phyloP scores from a whole-genome alignment of 2,888 invertebrate genomes.

The Phyllotreta cruciferae region DNA sequence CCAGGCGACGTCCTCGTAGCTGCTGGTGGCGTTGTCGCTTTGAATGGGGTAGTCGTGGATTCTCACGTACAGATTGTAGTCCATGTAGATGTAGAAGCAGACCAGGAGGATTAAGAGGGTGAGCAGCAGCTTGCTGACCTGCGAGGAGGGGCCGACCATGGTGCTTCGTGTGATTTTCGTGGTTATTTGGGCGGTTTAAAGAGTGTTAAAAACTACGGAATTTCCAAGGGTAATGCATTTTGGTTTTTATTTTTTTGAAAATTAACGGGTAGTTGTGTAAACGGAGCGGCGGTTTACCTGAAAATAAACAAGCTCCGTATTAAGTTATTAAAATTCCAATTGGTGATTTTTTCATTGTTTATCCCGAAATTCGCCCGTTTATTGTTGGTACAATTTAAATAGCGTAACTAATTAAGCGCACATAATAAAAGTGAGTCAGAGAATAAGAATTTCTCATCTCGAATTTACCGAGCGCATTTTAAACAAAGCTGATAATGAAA shows the following conservation, averaged over 20 bases:
- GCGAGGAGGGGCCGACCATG: slow-evolving; percentile 77
- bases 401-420: too few species aligned
- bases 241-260: too few species aligned
- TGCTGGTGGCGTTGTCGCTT: slow-evolving; percentile 49
- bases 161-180: not conserved
- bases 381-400: too few species aligned
- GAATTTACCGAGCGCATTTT: too few species aligned
- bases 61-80: slow-evolving; percentile 73
- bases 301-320: slow-evolving; percentile 17
- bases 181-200: slow-evolving; percentile 17
- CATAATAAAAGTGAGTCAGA: too few species aligned
- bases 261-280: not conserved
- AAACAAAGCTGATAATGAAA: too few species aligned
- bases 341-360: not conserved
- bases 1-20: slow-evolving; percentile 66
- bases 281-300: slow-evolving; percentile 14
- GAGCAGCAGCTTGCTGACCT: slow-evolving; percentile 74
- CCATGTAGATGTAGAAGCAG: slow-evolving; percentile 76
- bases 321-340: not conserved
- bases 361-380: too few species aligned
- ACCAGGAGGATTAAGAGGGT: slow-evolving; percentile 65
- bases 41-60: slow-evolving; percentile 74
- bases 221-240: slow-evolving; percentile 18
- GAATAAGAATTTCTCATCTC: too few species aligned
- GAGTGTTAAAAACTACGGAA: slow-evolving; percentile 17